These are phyloP conservation scores for Glandiceps talaboti DNA, from an alignment of 53 echinoderm and acorn worm genomes.

Conservation along the genomic window DNA sequence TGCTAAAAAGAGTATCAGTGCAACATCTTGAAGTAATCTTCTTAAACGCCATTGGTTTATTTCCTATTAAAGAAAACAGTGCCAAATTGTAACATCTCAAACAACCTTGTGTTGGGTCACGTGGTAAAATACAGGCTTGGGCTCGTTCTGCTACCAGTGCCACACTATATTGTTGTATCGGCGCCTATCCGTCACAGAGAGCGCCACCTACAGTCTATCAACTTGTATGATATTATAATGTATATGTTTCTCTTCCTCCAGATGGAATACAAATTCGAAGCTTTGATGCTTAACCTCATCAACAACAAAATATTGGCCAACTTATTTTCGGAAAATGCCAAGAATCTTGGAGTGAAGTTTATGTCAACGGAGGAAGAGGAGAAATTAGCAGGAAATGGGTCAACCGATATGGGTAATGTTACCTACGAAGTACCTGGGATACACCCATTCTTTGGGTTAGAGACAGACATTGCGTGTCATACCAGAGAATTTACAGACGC, in stretches of 20 bases:
- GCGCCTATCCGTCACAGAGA: too few relatives aligned
- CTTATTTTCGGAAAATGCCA: slow-evolving; percentile 50
- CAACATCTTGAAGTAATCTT: too few relatives aligned
- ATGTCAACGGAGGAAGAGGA: neutral
- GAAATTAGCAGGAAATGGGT: slow-evolving; percentile 21
- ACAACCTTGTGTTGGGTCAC: too few relatives aligned
- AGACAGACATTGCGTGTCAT: slow-evolving; percentile 52
- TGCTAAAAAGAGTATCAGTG: too few relatives aligned
- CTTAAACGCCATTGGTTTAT: too few relatives aligned
- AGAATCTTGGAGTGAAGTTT: slow-evolving; percentile 36
- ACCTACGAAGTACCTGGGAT: slow-evolving; percentile 83
- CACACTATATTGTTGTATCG: too few relatives aligned
- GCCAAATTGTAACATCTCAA: too few relatives aligned
- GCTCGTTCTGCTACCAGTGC: neutral
- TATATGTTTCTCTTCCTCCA: slow-evolving; percentile 1
- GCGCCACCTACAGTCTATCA: too few relatives aligned
- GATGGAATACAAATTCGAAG: slow-evolving; percentile 10
- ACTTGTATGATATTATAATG: too few relatives aligned
- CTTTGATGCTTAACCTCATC: slow-evolving; percentile 47
- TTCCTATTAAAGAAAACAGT: too few relatives aligned
- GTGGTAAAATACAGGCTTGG: too few relatives aligned
- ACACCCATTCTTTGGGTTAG: slow-evolving; percentile 76
- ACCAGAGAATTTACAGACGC: slow-evolving; percentile 38
- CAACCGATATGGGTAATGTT: slow-evolving; percentile 78
- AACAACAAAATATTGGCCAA: slow-evolving; percentile 40